A percentile compares a stretch with the other conserved stretches of the same genome.
Conservation (phyloP, 2,113 vertebrate species). For the Penelope pileata region DNA sequence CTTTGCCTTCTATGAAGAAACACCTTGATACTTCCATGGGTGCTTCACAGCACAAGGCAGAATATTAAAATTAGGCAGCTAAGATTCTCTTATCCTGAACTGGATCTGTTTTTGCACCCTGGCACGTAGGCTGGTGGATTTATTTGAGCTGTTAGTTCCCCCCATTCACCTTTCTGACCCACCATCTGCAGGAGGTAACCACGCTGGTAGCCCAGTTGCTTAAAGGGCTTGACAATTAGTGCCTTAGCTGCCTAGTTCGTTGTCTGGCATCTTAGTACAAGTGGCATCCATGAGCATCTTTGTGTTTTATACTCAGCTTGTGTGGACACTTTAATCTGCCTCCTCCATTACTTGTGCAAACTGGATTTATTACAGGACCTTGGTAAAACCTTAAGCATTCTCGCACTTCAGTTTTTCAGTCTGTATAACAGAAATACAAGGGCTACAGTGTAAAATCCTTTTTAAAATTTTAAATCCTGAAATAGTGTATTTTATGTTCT, state of each 20-base stretch:
- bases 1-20: neutral
- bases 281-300: neutral
- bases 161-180: neutral
- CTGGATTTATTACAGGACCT: neutral
- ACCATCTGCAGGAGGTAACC: neutral
- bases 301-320: neutral
- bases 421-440: neutral
- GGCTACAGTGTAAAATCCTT: neutral
- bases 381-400: neutral
- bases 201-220: neutral
- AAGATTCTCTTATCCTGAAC: neutral
- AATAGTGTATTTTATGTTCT: neutral
- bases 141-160: neutral
- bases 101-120: neutral
- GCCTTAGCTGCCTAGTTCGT: neutral
- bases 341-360: neutral
- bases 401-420: neutral
- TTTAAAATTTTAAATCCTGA: constrained; percentile 5
- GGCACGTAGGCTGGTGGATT: neutral
- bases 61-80: neutral
- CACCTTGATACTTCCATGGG: neutral
- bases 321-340: neutral
- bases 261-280: neutral
- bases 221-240: neutral
- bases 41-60: neutral